Conservation (phyloP, 2,888 invertebrate genomes). For the Orgyia antiqua region DNA sequence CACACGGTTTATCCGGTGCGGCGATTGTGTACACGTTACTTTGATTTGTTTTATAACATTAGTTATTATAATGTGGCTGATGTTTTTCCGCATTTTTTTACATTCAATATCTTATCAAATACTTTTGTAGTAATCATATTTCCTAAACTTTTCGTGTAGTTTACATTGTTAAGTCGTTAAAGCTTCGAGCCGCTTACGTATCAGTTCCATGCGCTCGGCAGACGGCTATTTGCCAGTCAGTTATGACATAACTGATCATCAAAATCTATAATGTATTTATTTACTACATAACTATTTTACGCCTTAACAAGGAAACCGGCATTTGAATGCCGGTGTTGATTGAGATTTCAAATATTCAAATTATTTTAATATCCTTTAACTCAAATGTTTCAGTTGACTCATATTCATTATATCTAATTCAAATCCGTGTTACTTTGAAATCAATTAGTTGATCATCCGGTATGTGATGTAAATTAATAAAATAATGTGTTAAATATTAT, state of each 20-base stretch:
- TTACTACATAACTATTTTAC: constrained; percentile 4
- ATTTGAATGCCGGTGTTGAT: constrained; percentile 3
- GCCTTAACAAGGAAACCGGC: constrained; percentile 6
- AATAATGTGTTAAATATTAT: constrained; percentile 25
- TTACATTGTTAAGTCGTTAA: constrained; percentile 23
- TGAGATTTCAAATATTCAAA: constrained; percentile 3
- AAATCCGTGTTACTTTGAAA: constrained; percentile 19
- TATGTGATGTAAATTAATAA: constrained; percentile 40
- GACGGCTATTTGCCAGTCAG: constrained; percentile 28
- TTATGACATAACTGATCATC: constrained; percentile 24
- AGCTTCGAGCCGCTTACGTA: constrained; percentile 28
- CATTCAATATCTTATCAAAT: constrained; percentile 10
- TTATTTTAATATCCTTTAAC: not conserved
- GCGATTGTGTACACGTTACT: constrained; percentile 13
- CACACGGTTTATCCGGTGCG: constrained; percentile 31
- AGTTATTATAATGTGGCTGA: too few relatives aligned
- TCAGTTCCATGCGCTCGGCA: constrained; percentile 32
- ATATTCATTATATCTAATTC: constrained; percentile 3
- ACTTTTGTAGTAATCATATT: not conserved
- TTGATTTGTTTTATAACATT: too few relatives aligned
- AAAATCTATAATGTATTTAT: constrained; percentile 14
- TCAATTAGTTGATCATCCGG: constrained; percentile 29
- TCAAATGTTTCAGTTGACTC: constrained; percentile 2
- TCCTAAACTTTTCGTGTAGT: constrained; percentile 9
- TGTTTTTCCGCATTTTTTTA: constrained; percentile 18